Conservation (phyloP, 2,113 vertebrate species). For the Polyodon spathula region DNA sequence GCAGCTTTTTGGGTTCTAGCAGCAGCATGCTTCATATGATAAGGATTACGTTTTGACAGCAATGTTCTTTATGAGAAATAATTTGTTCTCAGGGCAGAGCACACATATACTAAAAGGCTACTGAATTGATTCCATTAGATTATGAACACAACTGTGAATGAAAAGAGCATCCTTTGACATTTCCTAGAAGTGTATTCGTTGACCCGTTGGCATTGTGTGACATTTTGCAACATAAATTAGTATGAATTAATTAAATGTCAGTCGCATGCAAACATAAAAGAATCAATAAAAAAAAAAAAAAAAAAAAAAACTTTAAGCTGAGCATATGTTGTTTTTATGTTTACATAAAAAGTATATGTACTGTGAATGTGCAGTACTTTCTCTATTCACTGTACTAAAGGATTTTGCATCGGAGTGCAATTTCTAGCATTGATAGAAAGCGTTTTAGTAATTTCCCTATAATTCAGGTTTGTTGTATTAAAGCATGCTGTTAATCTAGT, state of each 20-base stretch:
- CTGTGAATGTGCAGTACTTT: constrained; percentile 1
- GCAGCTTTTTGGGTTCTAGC: too few relatives aligned
- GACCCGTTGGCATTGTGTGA: not conserved
- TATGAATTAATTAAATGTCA: not conserved
- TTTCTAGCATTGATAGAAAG: too few relatives aligned
- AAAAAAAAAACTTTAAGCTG: not conserved
- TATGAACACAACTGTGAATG: not conserved
- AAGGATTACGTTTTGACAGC: too few relatives aligned
- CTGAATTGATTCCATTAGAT: not conserved
- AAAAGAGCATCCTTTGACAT: not conserved
- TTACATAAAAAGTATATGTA: not conserved
- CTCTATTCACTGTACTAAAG: too few relatives aligned
- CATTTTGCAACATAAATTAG: not conserved
- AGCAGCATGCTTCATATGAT: too few relatives aligned
- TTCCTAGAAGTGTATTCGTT: not conserved
- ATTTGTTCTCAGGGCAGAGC: too few relatives aligned
- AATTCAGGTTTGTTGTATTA: too few relatives aligned
- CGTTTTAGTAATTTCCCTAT: too few relatives aligned
- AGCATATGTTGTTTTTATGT: not conserved
- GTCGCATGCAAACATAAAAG: not conserved
- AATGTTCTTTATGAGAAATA: too few relatives aligned
- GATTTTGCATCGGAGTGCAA: too few relatives aligned
- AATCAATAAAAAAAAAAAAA: not conserved
- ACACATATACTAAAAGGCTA: too few relatives aligned
- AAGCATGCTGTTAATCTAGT: too few relatives aligned